Conservation (phyloP, 2,888 invertebrate species). For the Epistrophella euchroma region DNA sequence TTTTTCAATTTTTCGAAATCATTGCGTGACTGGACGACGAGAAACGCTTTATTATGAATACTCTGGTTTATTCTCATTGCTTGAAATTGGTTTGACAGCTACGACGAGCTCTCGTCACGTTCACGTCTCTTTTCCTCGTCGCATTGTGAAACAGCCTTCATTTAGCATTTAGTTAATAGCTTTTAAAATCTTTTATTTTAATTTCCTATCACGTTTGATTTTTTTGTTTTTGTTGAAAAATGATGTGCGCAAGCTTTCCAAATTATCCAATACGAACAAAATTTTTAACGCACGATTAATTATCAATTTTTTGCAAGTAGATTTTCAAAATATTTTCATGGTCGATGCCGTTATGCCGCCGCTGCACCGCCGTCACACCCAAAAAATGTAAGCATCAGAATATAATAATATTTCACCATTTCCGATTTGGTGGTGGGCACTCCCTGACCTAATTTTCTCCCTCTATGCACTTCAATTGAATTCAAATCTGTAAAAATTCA, state of each 20-base stretch:
- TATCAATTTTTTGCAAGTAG: slow-evolving; percentile 42
- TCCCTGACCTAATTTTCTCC: slow-evolving; percentile 69
- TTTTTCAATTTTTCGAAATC: too few relatives aligned
- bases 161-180: neutral
- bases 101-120: too few relatives aligned
- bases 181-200: neutral
- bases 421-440: slow-evolving; percentile 55
- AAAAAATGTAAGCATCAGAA: slow-evolving; percentile 37
- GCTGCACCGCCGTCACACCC: slow-evolving; percentile 1
- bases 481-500: slow-evolving; percentile 47
- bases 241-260: neutral
- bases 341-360: slow-evolving; percentile 16
- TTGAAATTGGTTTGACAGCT: too few relatives aligned
- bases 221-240: neutral
- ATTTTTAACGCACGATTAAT: slow-evolving; percentile 30
- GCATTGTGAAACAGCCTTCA: too few relatives aligned
- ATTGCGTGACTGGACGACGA: too few relatives aligned
- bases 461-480: slow-evolving; percentile 69
- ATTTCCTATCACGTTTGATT: neutral
- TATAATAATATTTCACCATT: slow-evolving; percentile 59
- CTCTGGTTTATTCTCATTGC: too few relatives aligned
- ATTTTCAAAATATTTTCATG: slow-evolving; percentile 44
- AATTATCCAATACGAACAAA: neutral
- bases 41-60: too few relatives aligned
- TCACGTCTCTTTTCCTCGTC: too few relatives aligned